Evolutionary conservation across 2,888 invertebrate genomes (phyloP).

Genomic region (Sphaerophoria rueppellii): DNA sequence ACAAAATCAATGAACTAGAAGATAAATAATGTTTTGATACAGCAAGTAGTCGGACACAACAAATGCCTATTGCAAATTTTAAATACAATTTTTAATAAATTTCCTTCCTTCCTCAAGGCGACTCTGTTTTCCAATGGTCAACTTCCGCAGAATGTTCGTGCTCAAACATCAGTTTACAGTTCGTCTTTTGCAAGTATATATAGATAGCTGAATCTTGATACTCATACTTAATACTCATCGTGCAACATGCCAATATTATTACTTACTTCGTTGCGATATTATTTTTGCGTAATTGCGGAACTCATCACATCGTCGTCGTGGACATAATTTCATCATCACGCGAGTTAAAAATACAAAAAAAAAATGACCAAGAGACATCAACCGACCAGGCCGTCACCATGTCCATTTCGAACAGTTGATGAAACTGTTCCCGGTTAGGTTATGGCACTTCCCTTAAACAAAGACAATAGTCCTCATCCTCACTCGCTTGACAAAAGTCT

Average conservation of each 20-base stretch:
- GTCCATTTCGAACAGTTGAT: constrained; percentile 2
- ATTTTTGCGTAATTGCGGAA: constrained; percentile 66
- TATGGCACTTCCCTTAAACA: constrained; percentile 42
- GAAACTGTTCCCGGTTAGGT: constrained; percentile 48
- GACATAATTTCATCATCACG: constrained; percentile 59
- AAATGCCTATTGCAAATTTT: no score
- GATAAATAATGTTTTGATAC: no score
- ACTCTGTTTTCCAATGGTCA: constrained; percentile 32
- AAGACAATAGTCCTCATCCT: background rate
- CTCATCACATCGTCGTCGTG: constrained; percentile 35
- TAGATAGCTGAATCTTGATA: constrained; percentile 25
- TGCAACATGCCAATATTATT: constrained; percentile 64
- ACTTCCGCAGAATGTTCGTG: background rate
- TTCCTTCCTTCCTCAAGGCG: constrained; percentile 68
- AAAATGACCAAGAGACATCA: background rate
- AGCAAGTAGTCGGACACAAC: no score
- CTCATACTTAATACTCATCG: constrained; percentile 25
- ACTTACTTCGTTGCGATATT: constrained; percentile 60
- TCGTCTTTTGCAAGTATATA: constrained; percentile 6
- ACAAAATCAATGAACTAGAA: no score
- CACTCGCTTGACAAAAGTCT: constrained; percentile 58
- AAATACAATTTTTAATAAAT: constrained; percentile 67
- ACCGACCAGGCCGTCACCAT: background rate
- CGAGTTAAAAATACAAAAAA: constrained; percentile 2
- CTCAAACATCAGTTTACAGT: background rate